Conservation (phyloP, 2,888 invertebrate species). For the Ligdia adustata region DNA sequence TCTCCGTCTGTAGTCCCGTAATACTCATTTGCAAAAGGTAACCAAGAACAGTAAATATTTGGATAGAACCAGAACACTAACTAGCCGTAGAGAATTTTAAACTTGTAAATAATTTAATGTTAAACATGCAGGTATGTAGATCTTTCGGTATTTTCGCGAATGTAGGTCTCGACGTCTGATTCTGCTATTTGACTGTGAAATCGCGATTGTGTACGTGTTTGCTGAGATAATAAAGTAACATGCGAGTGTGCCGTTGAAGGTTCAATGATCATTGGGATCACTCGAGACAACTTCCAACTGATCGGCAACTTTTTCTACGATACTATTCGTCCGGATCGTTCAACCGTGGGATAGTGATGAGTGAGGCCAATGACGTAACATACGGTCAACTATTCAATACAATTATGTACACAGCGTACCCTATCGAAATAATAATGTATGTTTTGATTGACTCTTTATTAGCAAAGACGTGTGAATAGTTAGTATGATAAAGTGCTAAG, state of each 20-base stretch:
- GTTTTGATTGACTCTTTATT: background rate
- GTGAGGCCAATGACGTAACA: conserved; percentile 53
- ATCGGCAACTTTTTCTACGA: conserved; percentile 57
- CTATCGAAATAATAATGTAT: conserved; percentile 12
- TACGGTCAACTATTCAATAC: conserved; percentile 27
- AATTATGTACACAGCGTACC: background rate
- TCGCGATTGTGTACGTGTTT: conserved; percentile 55
- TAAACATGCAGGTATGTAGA: conserved; percentile 18
- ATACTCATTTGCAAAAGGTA: conserved; percentile 18
- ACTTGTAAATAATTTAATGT: conserved; percentile 25
- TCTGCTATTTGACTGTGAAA: conserved; percentile 59
- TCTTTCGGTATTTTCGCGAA: conserved; percentile 31
- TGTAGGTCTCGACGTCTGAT: conserved; percentile 43
- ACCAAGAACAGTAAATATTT: conserved; percentile 19
- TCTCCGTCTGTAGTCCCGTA: conserved; percentile 11
- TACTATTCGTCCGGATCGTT: conserved; percentile 48
- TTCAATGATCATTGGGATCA: conserved; percentile 63
- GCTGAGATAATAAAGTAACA: conserved; percentile 49
- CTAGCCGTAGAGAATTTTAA: conserved; percentile 30
- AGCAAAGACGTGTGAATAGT: background rate
- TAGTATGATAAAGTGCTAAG: conserved; percentile 17
- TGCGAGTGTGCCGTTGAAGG: conserved; percentile 53
- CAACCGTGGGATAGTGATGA: conserved; percentile 64
- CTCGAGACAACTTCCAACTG: conserved; percentile 40
- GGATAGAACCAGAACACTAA: conserved; percentile 15